A percentile compares a stretch with the other conserved stretches of the same genome.
phyloP scores from a whole-genome alignment of 2,888 invertebrate species.

The Alloscopus bannaensis region DNA sequence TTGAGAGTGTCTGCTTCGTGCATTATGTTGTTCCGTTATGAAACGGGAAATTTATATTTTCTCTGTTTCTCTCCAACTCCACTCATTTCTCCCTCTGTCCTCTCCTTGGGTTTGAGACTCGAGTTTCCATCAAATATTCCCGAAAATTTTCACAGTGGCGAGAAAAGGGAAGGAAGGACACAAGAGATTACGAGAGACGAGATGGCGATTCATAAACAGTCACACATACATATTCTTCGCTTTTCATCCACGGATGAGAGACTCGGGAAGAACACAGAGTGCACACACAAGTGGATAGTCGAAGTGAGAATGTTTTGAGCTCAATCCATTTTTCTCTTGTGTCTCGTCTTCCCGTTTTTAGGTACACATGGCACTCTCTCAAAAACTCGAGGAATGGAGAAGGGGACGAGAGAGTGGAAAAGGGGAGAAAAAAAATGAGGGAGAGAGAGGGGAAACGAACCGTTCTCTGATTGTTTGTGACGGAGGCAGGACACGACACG shows the following conservation, averaged over 20 bases:
- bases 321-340: too few species aligned
- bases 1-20: too few species aligned
- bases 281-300: too few species aligned
- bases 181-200: constrained; percentile 3
- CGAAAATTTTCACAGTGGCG: constrained; percentile 1
- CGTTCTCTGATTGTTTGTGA: constrained; percentile 30
- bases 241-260: too few species aligned
- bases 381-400: background rate
- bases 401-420: constrained; percentile 21
- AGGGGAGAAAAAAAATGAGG: background rate
- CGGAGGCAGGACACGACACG: constrained; percentile 31
- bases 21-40: too few species aligned
- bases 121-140: constrained; percentile 46
- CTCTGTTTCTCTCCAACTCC: background rate
- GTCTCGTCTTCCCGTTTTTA: too few species aligned
- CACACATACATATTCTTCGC: constrained; percentile 5
- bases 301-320: too few species aligned
- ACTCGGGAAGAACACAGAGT: too few species aligned
- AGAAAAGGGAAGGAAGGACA: constrained; percentile 23
- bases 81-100: too few species aligned
- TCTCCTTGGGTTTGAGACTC: too few species aligned
- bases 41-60: too few species aligned
- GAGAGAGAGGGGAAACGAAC: constrained; percentile 15
- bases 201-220: constrained; percentile 30
- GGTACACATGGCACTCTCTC: background rate